Evolutionary conservation across 2,888 invertebrate species (phyloP), one percentile per base, ranked within the genome.

Genomic region (Eupithecia abbreviata): DNA sequence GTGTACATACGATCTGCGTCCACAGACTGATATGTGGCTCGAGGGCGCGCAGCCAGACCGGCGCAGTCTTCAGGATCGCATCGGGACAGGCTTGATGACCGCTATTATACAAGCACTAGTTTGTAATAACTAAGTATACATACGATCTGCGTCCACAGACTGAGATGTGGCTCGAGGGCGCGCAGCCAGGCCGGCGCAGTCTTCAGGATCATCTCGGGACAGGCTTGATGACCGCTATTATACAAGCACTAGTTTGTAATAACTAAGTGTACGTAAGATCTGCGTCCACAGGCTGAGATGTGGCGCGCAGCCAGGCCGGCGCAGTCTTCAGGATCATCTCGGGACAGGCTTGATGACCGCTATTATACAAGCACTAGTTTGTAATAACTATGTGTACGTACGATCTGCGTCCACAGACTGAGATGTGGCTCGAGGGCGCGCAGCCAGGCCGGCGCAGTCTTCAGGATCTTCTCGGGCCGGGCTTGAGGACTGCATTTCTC

Each of bases 291-390:
- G 43, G 10, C 15, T 67, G 18, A 74, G 68, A 45, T 74, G 49
- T 2, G 43, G 55, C 69, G 4, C 69, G 69, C 12, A 69, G 47
- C 78, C 55, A 80, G 75, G 71, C 13, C 66, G 78, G n/a, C 55
- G 73, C 2, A 76, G 75, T 12, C 77, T 78, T 72, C 79, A 79
- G 72, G 79, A 65, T 55, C 30, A n/a, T n/a, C n/a, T 45, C 10
- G 68, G 68, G 18, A 7, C 13, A 2, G n/a, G 47, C 68, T 7
- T n/a, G 2, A 7, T n/a, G 67, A 43, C 45, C 68, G 68, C 18
- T 47, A n/a, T 68, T 47, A 55, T 55, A n/a, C 2, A 55, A 55
- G n/a, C 55, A n/a, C 55, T 7, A n/a, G n/a, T n/a, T 55, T 15
- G 55, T 58, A 18, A 58, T 58, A 18, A 58, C 58, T 58, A 18